Evolutionary conservation across 1,140 invertebrate species (phyloP), one percentile per base, ranked within the genome.

Genomic region (Cherax destructor): DNA sequence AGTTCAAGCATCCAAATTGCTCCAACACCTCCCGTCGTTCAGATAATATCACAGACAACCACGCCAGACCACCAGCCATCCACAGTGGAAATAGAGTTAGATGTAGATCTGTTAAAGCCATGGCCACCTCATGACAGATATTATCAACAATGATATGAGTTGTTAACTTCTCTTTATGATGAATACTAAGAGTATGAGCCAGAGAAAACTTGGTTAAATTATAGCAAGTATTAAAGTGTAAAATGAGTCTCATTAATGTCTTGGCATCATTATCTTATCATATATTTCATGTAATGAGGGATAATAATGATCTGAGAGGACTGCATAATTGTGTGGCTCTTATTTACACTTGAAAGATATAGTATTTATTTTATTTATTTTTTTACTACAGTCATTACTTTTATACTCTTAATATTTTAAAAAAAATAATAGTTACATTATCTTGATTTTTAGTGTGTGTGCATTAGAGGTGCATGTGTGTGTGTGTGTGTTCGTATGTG

Each of bases 41-140:
- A 90, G 80, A 90, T 90, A 59, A 90, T 90, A 78, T 84, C 88
- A 49, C 88, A 90, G 81, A 56, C 80, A 47, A n/a, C 69, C 18
- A 76, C 88, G n/a, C 80, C 88, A 61, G 88, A 84, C 41, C 88
- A 90, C 83, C 88, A 90, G 47, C 88, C 88, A 24, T 41, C 88
- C 56, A 84, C 88, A 50, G 88, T 90, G n/a, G 88, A 90, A 84
- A 90, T 90, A 41, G 88, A 90, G 47, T 81, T 90, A 47, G 88
- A 90, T 69, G 80, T 84, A n/a, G 88, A 90, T 50, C 88, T 90
- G 24, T 74, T 90, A 24, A 90, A 90, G 78, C 69, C 80, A 50
- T 90, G 88, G 88, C 81, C 88, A n/a, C 52, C 81, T 49, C 88
- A 90, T 56, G 81, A 90, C 50, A 90, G 83, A 78, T 77, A 90